Evolutionary conservation across 2,113 vertebrate species (phyloP).

Genomic region (Cepphus grylle): DNA sequence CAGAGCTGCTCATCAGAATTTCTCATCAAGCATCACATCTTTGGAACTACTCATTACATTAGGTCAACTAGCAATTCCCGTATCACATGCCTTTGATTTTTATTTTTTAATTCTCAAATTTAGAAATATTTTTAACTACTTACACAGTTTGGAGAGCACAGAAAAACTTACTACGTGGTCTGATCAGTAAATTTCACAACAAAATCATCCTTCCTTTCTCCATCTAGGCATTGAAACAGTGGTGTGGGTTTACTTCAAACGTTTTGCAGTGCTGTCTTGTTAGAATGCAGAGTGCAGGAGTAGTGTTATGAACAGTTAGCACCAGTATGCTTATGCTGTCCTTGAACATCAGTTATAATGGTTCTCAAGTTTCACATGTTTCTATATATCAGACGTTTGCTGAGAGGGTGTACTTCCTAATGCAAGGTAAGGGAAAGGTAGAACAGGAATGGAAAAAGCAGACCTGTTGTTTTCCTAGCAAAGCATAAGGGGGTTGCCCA

Average conservation of each 20-base stretch:
- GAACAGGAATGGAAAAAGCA: not conserved
- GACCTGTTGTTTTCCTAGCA: not conserved
- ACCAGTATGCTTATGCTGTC: not conserved
- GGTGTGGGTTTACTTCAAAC: not conserved
- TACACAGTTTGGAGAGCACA: not conserved
- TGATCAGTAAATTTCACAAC: not conserved
- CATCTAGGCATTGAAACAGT: not conserved
- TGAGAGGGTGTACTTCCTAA: not conserved
- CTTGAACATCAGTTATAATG: not conserved
- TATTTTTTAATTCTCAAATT: not conserved
- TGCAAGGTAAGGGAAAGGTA: not conserved
- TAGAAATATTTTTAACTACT: not conserved
- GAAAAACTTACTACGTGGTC: not conserved
- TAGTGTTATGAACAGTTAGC: fast-evolving
- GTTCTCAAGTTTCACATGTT: not conserved
- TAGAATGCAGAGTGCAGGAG: not conserved
- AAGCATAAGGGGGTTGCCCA: not conserved
- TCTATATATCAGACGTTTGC: not conserved
- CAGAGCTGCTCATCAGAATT: not conserved
- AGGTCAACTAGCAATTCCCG: not conserved
- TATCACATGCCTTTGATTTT: not conserved
- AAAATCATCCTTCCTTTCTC: not conserved
- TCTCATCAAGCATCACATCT: not conserved
- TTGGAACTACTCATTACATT: not conserved
- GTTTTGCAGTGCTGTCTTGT: not conserved